These are phyloP conservation scores for Indicator maculatus DNA, from an alignment of 2,113 vertebrate species.

Conservation along the genomic window DNA sequence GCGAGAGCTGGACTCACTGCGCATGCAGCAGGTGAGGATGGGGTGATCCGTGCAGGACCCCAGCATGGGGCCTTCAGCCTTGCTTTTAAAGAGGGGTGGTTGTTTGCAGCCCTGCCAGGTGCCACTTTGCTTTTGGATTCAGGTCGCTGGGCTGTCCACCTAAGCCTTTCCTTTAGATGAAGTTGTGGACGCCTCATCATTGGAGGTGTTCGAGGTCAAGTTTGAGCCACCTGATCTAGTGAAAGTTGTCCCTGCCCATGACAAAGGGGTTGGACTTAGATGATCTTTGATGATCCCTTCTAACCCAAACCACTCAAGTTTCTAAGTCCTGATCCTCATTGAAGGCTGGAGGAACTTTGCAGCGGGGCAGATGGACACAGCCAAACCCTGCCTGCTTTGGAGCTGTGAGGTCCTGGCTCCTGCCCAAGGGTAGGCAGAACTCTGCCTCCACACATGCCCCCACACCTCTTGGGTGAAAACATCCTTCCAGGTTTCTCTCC, in stretches of 20 bases:
- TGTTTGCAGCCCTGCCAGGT: background rate
- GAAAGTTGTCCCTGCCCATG: too few species aligned
- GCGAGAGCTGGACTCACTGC: constrained; percentile 83
- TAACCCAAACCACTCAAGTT: background rate
- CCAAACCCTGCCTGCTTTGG: background rate
- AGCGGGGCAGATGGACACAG: background rate
- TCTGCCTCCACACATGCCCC: accelerated
- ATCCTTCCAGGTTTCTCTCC: background rate
- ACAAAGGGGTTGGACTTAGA: too few species aligned
- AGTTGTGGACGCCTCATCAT: background rate
- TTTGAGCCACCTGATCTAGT: too few species aligned
- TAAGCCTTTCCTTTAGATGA: background rate
- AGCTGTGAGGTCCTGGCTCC: background rate
- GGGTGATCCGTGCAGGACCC: background rate
- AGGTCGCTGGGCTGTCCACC: background rate
- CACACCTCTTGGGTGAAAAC: background rate
- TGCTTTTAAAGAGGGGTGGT: background rate
- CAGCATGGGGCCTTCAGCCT: accelerated
- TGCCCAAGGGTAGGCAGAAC: background rate
- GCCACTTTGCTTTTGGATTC: background rate
- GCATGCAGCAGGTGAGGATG: constrained; percentile 82
- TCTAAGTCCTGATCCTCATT: background rate
- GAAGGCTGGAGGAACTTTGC: accelerated
- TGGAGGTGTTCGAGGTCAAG: too few species aligned
- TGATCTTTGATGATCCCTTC: background rate